phyloP scores from a whole-genome alignment of 2,888 invertebrate genomes.

The Pinctada fucata region DNA sequence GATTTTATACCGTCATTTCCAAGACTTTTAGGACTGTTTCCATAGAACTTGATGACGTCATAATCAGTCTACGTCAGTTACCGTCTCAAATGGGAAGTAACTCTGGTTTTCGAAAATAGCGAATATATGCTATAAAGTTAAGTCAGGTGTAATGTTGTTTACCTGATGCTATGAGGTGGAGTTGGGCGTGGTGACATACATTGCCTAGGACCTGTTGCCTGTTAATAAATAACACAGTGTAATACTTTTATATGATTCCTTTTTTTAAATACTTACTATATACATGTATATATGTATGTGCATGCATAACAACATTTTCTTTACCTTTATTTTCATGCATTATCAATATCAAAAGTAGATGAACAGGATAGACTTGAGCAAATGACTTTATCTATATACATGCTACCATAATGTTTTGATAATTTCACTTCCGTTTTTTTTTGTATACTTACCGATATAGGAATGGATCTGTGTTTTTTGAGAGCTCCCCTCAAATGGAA shows the following conservation, averaged over 20 bases:
- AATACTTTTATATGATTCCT: too few species aligned
- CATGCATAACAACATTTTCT: too few species aligned
- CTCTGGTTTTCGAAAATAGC: neutral
- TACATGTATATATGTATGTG: too few species aligned
- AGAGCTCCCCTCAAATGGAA: conserved; percentile 77
- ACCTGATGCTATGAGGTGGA: conserved; percentile 26
- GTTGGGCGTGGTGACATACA: conserved; percentile 64
- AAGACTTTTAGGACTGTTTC: neutral
- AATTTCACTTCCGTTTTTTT: too few species aligned
- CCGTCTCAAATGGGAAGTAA: conserved; percentile 1
- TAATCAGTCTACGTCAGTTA: neutral
- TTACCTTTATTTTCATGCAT: too few species aligned
- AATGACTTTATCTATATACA: neutral
- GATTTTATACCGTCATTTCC: neutral
- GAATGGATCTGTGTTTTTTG: conserved; percentile 75
- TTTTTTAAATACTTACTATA: too few species aligned
- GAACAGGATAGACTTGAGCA: too few species aligned
- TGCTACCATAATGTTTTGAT: too few species aligned
- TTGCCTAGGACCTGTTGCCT: conserved; percentile 66
- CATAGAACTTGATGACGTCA: conserved; percentile 1
- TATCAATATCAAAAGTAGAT: too few species aligned
- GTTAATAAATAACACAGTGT: conserved; percentile 19
- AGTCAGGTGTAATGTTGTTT: too few species aligned
- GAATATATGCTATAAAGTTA: neutral
- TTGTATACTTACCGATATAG: conserved; percentile 67